These are phyloP conservation scores for Adelphocoris suturalis DNA, from an alignment of 2,888 invertebrate genomes.

Conservation along the genomic window DNA sequence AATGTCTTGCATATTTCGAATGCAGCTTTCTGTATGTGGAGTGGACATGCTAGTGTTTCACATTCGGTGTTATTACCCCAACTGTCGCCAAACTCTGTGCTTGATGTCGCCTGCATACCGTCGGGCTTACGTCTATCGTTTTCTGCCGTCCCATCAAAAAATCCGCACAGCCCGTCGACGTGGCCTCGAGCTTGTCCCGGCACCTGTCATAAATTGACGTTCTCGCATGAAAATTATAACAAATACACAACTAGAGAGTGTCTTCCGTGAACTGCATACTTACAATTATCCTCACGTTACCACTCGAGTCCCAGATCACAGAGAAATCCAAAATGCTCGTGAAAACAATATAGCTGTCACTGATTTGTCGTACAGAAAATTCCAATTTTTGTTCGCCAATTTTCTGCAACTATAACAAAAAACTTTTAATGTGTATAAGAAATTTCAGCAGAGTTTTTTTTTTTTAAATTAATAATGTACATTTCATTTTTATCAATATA, in stretches of 20 bases:
- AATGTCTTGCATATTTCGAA: constrained; percentile 85
- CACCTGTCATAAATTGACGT: constrained; percentile 78
- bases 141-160: constrained; percentile 83
- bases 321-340: constrained; percentile 87
- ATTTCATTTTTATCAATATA: too few relatives aligned
- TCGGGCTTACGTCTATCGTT: constrained; percentile 88
- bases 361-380: constrained; percentile 85
- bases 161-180: constrained; percentile 90
- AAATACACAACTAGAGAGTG: background rate
- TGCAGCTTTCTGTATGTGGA: constrained; percentile 83
- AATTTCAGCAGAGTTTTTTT: too few relatives aligned
- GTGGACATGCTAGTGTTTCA: constrained; percentile 83
- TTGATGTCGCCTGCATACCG: constrained; percentile 83
- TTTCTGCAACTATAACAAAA: constrained; percentile 80
- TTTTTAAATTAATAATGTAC: too few relatives aligned
- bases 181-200: constrained; percentile 82
- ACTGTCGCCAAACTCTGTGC: constrained; percentile 87
- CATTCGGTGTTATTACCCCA: constrained; percentile 83
- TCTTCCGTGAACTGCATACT: constrained; percentile 76
- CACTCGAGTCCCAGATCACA: constrained; percentile 85
- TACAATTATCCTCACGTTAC: constrained; percentile 86
- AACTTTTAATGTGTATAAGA: background rate
- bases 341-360: constrained; percentile 85
- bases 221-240: background rate
- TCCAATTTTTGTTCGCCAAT: constrained; percentile 83